phyloP scores from a whole-genome alignment of 1,140 invertebrate genomes.

The Heliconius hermathena region DNA sequence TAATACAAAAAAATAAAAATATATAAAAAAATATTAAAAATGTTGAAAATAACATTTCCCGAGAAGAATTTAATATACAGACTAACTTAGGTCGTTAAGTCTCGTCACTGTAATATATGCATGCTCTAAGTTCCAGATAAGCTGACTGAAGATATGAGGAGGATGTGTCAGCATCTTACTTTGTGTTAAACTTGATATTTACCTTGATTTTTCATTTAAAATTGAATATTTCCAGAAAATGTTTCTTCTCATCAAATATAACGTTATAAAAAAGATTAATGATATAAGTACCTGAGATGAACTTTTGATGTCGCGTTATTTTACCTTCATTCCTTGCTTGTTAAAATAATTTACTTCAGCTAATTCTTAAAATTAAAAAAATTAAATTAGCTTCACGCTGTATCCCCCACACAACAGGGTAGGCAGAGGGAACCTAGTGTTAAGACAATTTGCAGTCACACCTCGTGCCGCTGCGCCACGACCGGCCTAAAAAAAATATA shows the following conservation, averaged over 20 bases:
- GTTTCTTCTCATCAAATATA: not conserved
- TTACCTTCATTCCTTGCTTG: not conserved
- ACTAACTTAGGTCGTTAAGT: conserved; percentile 26
- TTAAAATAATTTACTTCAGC: not conserved
- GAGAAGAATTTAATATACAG: not conserved
- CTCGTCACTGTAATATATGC: conserved; percentile 35
- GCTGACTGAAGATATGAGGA: conserved; percentile 35
- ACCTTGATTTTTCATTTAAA: conserved; percentile 2
- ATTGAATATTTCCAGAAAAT: conserved; percentile 3
- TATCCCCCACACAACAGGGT: no score
- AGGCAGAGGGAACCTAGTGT: no score
- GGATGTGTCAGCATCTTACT: conserved; percentile 29
- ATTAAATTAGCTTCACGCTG: no score
- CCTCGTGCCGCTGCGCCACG: no score
- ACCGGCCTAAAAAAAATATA: no score
- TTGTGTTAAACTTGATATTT: not conserved
- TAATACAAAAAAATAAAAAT: not conserved
- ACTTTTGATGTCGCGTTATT: not conserved
- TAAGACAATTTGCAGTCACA: no score
- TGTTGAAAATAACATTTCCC: not conserved
- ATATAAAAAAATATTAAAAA: not conserved
- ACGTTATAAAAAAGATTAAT: not conserved
- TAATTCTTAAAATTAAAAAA: no score
- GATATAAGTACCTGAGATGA: not conserved
- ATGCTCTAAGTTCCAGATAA: conserved; percentile 28